These are phyloP conservation scores for Macropodus opercularis DNA, from an alignment of 2,797 vertebrate genomes.

Conservation along the genomic window DNA sequence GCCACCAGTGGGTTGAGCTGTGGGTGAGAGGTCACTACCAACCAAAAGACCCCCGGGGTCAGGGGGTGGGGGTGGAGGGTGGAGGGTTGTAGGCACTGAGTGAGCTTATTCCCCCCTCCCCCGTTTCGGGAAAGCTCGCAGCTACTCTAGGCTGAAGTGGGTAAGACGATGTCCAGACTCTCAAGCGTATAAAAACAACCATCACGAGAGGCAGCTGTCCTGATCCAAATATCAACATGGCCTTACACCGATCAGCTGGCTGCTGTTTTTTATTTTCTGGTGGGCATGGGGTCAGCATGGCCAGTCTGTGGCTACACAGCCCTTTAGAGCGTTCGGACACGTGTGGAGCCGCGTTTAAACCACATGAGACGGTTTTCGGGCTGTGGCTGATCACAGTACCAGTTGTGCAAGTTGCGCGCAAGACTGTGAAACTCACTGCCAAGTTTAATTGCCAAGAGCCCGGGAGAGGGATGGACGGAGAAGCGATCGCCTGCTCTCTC, in stretches of 20 bases:
- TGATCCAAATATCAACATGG: constrained; percentile 48
- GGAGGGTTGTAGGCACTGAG: constrained; percentile 38
- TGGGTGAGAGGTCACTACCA: constrained; percentile 49
- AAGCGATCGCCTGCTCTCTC: constrained; percentile 49
- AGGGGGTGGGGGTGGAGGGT: constrained; percentile 31
- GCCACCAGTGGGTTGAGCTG: constrained; percentile 22
- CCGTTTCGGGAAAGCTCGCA: constrained; percentile 48
- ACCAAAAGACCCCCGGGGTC: constrained; percentile 65
- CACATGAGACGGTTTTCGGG: too few species aligned
- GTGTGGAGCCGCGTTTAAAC: too few species aligned
- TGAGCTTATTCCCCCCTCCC: constrained; percentile 47
- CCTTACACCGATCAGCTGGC: constrained; percentile 13
- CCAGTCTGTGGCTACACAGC: too few species aligned
- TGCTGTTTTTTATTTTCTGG: too few species aligned
- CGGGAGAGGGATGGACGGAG: constrained; percentile 32
- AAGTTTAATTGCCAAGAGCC: constrained; percentile 50
- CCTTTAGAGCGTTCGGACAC: too few species aligned
- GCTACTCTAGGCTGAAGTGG: constrained; percentile 42
- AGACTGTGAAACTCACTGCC: constrained; percentile 32
- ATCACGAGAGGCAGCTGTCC: constrained; percentile 46
- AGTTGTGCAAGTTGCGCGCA: too few species aligned
- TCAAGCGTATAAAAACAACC: constrained; percentile 52
- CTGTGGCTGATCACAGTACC: too few species aligned
- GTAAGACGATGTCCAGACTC: constrained; percentile 73
- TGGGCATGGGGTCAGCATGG: too few species aligned